Base-by-base conservation (phyloP, 2,797 vertebrate genomes). In the Scleropages formosus region DNA sequence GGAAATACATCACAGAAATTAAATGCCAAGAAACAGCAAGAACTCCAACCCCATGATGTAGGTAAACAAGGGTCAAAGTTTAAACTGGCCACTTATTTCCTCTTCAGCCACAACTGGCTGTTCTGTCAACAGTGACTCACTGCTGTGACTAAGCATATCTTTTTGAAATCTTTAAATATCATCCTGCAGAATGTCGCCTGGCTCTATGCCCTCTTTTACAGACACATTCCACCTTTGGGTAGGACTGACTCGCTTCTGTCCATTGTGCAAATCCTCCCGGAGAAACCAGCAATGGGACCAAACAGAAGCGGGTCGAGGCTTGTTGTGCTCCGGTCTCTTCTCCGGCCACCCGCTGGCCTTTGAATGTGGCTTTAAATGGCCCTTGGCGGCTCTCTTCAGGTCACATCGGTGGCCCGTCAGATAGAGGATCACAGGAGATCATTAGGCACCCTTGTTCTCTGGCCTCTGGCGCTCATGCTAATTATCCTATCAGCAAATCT, bases 21-120 rank as follows among this genome's bases (percentile, higher is more conserved):
- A 67, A 46, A 47, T n/a, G n/a, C 11, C 44, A 47, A 11, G 22
- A 11, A 22, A 22, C 8, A 24, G 12, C n/a, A 20, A 1, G 0
- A 22, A 46, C 39, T n/a, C 47, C 16, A 47, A 46, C 24, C 65
- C 24, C 65, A n/a, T 46, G 65, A 49, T 12, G 65, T 2, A 67
- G 65, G 65, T 67, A 46, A 39, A 18, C 11, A n/a, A n/a, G 46
- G 65, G 65, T 46, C 16, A 67, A n/a, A 20, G 39, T 67, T 31
- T 47, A 39, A 67, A 67, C 22, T 46, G n/a, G 65, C 6, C 65
- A 49, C 24, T 11, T 67, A n/a, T 67, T 67, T 11, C 46, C 9
- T 3, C 31, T 66, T 66, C 39, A 39, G 64, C 64, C 64, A 39
- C 39, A n/a, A 47, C 39, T 67, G 39, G n/a, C 65, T 67, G 31